Conservation (phyloP, 2,113 vertebrate genomes). For the Benitochromis conjunctus region DNA sequence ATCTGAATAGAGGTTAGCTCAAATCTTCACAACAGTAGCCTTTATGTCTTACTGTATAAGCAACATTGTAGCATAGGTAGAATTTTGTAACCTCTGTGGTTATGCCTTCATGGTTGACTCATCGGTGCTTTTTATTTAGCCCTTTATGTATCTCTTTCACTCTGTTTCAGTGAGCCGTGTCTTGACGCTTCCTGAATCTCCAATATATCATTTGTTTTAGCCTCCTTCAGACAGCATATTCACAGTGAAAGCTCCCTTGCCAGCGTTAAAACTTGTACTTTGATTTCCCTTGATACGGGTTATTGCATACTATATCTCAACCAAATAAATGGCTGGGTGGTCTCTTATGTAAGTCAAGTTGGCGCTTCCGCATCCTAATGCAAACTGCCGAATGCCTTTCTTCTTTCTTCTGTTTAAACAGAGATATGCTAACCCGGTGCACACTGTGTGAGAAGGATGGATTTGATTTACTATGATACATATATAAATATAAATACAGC, state of each 20-base stretch:
- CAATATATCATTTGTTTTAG: slow-evolving; percentile 9
- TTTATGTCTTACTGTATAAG: slow-evolving; percentile 27
- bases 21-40: slow-evolving; percentile 20
- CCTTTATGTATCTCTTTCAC: not conserved
- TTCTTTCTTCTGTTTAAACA: not conserved
- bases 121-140: slow-evolving; percentile 7
- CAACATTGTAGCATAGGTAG: slow-evolving; percentile 11
- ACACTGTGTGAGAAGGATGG: not conserved
- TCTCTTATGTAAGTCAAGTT: not conserved
- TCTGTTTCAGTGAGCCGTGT: not conserved
- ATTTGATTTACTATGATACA: not conserved
- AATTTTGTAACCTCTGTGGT: not conserved
- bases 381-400: not conserved
- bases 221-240: not conserved
- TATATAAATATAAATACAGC: not conserved
- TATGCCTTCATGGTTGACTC: not conserved
- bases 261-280: not conserved
- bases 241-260: not conserved
- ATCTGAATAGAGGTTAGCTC: slow-evolving; percentile 25
- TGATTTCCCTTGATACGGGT: not conserved
- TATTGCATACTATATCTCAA: not conserved
- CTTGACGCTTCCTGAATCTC: not conserved
- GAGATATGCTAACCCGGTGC: not conserved
- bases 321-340: not conserved
- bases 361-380: not conserved